These are phyloP conservation scores for Noctua janthe DNA, from an alignment of 2,888 invertebrate genomes.

Conservation along the genomic window DNA sequence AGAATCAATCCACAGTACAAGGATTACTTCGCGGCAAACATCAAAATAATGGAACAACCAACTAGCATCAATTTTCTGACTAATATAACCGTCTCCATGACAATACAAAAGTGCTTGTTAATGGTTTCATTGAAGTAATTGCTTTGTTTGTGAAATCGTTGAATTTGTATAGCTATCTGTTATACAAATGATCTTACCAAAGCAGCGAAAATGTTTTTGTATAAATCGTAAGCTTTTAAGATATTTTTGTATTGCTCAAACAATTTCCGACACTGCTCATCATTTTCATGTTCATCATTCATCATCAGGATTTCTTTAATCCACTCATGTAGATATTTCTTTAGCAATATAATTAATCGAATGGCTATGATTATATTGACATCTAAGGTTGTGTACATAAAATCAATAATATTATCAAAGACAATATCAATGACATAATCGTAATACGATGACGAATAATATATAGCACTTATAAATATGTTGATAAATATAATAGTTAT, in stretches of 20 bases:
- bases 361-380: conserved; percentile 22
- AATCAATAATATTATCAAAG: conserved; percentile 13
- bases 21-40: background rate
- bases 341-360: conserved; percentile 24
- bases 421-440: conserved; percentile 20
- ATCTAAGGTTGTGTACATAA: conserved; percentile 25
- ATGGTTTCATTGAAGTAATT: background rate
- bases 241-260: conserved; percentile 20
- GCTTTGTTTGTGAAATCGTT: background rate
- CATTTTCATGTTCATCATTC: conserved; percentile 18
- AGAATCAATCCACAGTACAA: background rate
- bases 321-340: conserved; percentile 26
- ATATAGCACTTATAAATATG: conserved; percentile 16
- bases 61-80: background rate
- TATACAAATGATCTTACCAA: conserved; percentile 21
- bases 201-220: conserved; percentile 3
- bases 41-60: background rate
- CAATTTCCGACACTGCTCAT: conserved; percentile 3
- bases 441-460: conserved; percentile 28
- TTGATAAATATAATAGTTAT: conserved; percentile 18
- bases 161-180: background rate
- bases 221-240: conserved; percentile 12
- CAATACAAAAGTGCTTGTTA: background rate
- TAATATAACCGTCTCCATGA: background rate
- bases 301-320: conserved; percentile 10